A percentile compares a stretch with the other conserved stretches of the same genome.
phyloP scores from a whole-genome alignment of 2,113 vertebrate genomes.

The Solea senegalensis region DNA sequence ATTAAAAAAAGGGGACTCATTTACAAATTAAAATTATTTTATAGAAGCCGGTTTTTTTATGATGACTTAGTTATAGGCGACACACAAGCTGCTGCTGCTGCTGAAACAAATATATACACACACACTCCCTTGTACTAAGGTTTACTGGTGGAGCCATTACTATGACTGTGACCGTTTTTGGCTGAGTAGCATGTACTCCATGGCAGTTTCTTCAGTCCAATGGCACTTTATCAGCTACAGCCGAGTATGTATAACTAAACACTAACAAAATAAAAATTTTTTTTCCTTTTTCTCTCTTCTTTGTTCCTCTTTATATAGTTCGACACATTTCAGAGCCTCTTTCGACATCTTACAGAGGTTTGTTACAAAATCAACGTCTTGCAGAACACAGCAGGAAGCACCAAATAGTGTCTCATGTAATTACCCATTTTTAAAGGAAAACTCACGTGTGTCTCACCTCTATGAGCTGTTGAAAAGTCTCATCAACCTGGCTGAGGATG shows the following conservation, averaged over 20 bases:
- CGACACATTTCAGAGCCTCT: background rate
- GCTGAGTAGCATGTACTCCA: background rate
- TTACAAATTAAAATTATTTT: too few species aligned
- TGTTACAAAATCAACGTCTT: background rate
- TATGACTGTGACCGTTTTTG: background rate
- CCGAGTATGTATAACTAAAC: background rate
- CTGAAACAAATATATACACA: too few species aligned
- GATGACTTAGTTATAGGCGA: too few species aligned
- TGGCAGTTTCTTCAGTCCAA: too few species aligned
- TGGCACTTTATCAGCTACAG: background rate
- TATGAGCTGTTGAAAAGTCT: conserved; percentile 88
- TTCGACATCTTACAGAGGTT: background rate
- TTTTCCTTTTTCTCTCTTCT: background rate
- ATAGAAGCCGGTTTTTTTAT: too few species aligned
- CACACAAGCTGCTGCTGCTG: too few species aligned
- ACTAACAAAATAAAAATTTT: background rate
- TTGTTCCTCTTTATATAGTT: conserved; percentile 2
- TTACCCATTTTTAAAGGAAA: too few species aligned
- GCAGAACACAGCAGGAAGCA: background rate
- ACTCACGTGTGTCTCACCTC: conserved; percentile 79
- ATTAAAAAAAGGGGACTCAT: too few species aligned
- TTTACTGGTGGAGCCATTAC: background rate
- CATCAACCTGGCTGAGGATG: conserved; percentile 92
- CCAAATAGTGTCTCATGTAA: background rate
- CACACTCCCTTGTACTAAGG: too few species aligned